These are phyloP conservation scores for Venusia cambrica DNA, from an alignment of 2,888 invertebrate species.

Conservation along the genomic window DNA sequence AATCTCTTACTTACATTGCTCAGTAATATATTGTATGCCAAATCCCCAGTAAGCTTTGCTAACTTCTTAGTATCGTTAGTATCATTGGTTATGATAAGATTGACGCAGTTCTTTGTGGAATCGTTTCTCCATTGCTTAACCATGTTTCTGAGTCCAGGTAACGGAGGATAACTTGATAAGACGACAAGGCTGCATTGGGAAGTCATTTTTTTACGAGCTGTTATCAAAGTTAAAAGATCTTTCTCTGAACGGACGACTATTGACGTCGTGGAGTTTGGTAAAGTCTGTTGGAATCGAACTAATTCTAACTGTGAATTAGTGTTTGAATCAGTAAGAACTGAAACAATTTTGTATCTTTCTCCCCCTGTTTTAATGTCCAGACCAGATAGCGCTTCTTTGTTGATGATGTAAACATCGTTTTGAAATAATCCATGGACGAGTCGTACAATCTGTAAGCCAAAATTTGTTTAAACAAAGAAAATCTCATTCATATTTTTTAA, in stretches of 20 bases:
- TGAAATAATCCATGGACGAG: constrained; percentile 4
- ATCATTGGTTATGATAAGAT: constrained; percentile 28
- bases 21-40: constrained; percentile 32
- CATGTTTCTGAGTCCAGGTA: constrained; percentile 31
- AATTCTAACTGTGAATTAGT: constrained; percentile 27
- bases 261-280: constrained; percentile 15
- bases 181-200: constrained; percentile 30
- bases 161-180: constrained; percentile 32
- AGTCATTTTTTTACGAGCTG: constrained; percentile 23
- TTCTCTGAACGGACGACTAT: constrained; percentile 28
- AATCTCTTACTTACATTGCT: constrained; percentile 33
- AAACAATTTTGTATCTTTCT: constrained; percentile 9
- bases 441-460: constrained; percentile 18
- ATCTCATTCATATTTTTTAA: too few relatives aligned
- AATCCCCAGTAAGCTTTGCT: constrained; percentile 22
- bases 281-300: constrained; percentile 25
- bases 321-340: constrained; percentile 10
- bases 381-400: constrained; percentile 3
- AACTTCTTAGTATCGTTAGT: constrained; percentile 16
- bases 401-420: constrained; percentile 11
- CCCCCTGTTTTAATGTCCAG: constrained; percentile 1
- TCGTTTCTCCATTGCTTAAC: constrained; percentile 35
- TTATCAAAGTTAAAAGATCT: constrained; percentile 29
- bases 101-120: constrained; percentile 27
- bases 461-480: too few relatives aligned